A percentile compares a stretch with the other conserved stretches of the same genome.
These are phyloP conservation scores for Plumapathes pennacea DNA, from an alignment of 92 coral and sea anemone species.

Conservation along the genomic window DNA sequence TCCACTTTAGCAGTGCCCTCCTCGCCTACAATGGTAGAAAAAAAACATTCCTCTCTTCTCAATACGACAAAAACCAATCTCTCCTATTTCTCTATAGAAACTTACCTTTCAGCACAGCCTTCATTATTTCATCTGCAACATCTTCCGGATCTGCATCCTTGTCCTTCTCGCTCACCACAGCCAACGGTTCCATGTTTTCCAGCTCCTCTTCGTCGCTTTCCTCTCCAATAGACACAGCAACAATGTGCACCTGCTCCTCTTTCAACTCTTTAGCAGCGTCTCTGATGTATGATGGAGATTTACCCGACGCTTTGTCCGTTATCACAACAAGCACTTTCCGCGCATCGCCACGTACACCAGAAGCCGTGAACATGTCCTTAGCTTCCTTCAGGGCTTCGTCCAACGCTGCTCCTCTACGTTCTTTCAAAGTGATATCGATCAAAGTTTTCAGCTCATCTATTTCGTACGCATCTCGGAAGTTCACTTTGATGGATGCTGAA, in stretches of 20 bases:
- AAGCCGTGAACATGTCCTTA: slow-evolving; percentile 17
- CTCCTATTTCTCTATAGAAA: slow-evolving; percentile 57
- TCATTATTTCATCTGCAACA: slow-evolving; percentile 48
- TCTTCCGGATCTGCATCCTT: slow-evolving; percentile 44
- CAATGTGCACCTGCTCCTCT: slow-evolving; percentile 61
- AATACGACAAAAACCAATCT: neutral
- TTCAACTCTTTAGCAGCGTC: slow-evolving; percentile 55
- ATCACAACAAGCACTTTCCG: slow-evolving; percentile 69
- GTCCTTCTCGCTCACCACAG: too few species aligned
- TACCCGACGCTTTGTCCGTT: slow-evolving; percentile 68
- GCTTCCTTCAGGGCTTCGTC: slow-evolving; percentile 52
- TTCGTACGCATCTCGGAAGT: slow-evolving; percentile 41
- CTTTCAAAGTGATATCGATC: slow-evolving; percentile 15
- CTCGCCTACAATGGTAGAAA: neutral
- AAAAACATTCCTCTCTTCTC: neutral
- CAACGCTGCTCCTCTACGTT: slow-evolving; percentile 32
- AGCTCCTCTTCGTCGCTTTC: slow-evolving; percentile 64
- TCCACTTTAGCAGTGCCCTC: slow-evolving; percentile 56
- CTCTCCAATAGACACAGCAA: slow-evolving; percentile 73
- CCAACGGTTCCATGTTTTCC: slow-evolving; percentile 41
- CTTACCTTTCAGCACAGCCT: slow-evolving; percentile 54
- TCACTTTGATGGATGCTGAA: slow-evolving; percentile 37
- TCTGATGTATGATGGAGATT: slow-evolving; percentile 31
- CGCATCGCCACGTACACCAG: slow-evolving; percentile 42
- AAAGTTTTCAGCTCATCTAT: slow-evolving; percentile 12